Conservation (phyloP, 2,113 vertebrate species). For the Rhipidura dahli region DNA sequence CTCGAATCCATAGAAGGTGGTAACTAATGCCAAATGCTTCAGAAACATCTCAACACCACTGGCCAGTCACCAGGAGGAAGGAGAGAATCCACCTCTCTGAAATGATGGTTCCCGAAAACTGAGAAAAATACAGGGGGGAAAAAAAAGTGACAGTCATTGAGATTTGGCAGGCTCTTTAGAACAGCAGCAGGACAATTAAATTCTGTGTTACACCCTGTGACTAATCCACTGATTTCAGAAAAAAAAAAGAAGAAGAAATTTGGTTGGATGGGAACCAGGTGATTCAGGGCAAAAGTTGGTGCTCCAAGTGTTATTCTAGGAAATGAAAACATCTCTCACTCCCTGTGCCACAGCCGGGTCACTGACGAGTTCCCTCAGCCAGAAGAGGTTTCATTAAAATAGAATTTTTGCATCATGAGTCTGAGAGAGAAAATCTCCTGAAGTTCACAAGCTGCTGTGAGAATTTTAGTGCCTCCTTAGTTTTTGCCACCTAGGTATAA, state of each 20-base stretch:
- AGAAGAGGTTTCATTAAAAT: neutral
- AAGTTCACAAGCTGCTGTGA: neutral
- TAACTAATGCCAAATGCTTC: neutral
- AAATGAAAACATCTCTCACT: neutral
- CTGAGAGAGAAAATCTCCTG: neutral
- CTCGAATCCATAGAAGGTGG: neutral
- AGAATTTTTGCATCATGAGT: neutral
- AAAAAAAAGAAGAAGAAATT: neutral
- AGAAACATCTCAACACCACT: neutral
- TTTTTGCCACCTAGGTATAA: neutral
- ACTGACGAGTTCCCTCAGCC: neutral
- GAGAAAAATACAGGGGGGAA: neutral
- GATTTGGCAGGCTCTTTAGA: neutral
- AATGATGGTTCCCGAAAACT: neutral
- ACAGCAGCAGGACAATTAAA: neutral
- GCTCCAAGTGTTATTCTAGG: neutral
- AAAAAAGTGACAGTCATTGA: fast-evolving
- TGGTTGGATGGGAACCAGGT: neutral
- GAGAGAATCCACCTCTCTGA: neutral
- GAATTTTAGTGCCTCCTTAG: neutral
- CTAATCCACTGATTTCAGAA: neutral
- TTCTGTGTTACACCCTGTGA: neutral
- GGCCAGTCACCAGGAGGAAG: neutral
- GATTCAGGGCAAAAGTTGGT: neutral
- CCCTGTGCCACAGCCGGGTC: neutral